These are phyloP conservation scores for Labrus mixtus DNA, from an alignment of 2,113 vertebrate species.

Conservation along the genomic window DNA sequence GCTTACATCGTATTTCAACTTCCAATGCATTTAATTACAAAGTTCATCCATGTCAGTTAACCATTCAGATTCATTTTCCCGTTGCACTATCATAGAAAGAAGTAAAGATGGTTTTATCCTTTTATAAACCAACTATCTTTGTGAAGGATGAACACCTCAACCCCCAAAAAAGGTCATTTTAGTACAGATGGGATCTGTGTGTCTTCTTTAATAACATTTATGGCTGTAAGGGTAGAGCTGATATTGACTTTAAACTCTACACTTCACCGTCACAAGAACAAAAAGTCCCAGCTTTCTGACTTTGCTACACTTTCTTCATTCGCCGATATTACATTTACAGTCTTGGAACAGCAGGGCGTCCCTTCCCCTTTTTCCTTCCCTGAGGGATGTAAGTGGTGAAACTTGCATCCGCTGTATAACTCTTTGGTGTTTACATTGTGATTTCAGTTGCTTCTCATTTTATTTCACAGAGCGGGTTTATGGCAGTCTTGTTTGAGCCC, in stretches of 20 bases:
- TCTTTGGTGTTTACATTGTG: conserved; percentile 42
- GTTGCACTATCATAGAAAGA: background rate
- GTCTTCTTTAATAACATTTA: background rate
- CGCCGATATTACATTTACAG: background rate
- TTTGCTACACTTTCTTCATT: background rate
- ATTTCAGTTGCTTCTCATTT: conserved; percentile 31
- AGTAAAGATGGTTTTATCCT: background rate
- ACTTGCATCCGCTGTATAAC: conserved; percentile 9
- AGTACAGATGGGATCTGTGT: background rate
- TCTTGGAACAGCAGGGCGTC: background rate
- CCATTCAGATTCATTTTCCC: background rate
- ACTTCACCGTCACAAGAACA: background rate
- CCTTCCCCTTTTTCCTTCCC: background rate
- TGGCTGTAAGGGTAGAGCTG: background rate
- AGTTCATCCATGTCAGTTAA: background rate
- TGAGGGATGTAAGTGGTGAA: background rate
- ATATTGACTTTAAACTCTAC: background rate
- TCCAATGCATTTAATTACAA: background rate
- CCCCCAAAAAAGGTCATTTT: background rate
- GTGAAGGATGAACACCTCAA: background rate
- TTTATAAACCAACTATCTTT: background rate
- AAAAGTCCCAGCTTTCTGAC: background rate
- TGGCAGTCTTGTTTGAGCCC: conserved; percentile 29
- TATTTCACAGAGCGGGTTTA: conserved; percentile 9
- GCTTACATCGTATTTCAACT: background rate